Evolutionary conservation across 2,113 vertebrate species (phyloP).

Genomic region (Heterocephalus glaber): DNA sequence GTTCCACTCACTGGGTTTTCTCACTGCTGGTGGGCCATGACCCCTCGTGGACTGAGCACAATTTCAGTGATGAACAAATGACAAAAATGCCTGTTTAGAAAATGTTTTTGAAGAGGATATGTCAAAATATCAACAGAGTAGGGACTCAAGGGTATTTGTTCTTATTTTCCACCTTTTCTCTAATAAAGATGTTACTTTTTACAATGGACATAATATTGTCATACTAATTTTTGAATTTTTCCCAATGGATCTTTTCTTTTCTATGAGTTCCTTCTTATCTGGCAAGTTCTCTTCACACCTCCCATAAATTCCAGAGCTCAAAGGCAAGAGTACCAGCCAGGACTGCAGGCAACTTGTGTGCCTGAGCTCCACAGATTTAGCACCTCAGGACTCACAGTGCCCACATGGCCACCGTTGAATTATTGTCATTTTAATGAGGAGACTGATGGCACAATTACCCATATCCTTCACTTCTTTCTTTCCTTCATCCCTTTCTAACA

Average conservation of each 20-base stretch:
- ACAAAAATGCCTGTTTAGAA: neutral
- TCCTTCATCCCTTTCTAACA: neutral
- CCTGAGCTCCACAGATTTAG: neutral
- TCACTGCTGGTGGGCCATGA: neutral
- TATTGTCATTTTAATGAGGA: conserved; percentile 19
- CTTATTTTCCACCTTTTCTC: neutral
- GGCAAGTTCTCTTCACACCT: neutral
- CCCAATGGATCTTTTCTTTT: neutral
- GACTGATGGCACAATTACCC: neutral
- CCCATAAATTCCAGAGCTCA: neutral
- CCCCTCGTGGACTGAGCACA: neutral
- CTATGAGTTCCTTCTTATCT: neutral
- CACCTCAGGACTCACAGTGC: neutral
- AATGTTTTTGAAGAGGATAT: neutral
- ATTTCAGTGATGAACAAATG: neutral
- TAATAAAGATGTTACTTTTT: neutral
- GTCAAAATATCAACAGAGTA: neutral
- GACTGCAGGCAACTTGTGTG: neutral
- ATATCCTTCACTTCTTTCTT: neutral
- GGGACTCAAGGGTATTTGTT: neutral
- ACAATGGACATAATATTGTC: neutral
- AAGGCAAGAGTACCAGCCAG: no score
- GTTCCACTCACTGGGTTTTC: neutral
- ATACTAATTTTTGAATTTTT: conserved; percentile 1
- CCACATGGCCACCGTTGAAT: neutral